These are phyloP conservation scores for Mythimna loreyi DNA, from an alignment of 2,888 invertebrate genomes.

Conservation along the genomic window DNA sequence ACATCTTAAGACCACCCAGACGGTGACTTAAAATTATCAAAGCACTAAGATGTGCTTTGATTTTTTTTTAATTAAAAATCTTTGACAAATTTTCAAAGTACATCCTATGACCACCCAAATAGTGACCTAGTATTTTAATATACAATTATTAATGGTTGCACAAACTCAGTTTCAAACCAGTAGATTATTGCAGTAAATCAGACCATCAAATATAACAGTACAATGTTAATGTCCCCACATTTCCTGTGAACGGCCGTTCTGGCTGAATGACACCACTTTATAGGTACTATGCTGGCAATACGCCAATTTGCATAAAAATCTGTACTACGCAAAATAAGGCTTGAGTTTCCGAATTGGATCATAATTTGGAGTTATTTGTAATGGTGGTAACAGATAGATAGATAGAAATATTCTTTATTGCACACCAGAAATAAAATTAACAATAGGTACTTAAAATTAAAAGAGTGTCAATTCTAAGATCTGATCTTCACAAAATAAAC, in stretches of 20 bases:
- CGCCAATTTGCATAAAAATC: constrained; percentile 56
- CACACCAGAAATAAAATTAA: too few relatives aligned
- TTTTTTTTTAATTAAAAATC: too few relatives aligned
- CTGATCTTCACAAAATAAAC: too few relatives aligned
- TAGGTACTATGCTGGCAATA: constrained; percentile 47
- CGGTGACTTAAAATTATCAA: too few relatives aligned
- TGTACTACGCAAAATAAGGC: constrained; percentile 21
- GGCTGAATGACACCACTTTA: constrained; percentile 36
- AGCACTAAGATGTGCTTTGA: too few relatives aligned
- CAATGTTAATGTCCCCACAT: constrained; percentile 48
- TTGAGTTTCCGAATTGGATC: constrained; percentile 13
- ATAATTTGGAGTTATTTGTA: constrained; percentile 23
- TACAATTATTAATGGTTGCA: constrained; percentile 24
- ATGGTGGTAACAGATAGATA: too few relatives aligned
- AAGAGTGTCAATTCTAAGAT: too few relatives aligned
- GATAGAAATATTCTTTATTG: too few relatives aligned
- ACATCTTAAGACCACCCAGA: too few relatives aligned
- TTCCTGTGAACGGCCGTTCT: constrained; percentile 50
- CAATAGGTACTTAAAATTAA: too few relatives aligned
- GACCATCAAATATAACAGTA: constrained; percentile 38
- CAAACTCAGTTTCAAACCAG: background rate
- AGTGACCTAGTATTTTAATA: background rate
- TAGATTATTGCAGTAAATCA: constrained; percentile 36
- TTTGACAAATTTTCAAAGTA: constrained; percentile 28
- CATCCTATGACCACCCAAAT: background rate